Evolutionary conservation across 2,797 vertebrate genomes (phyloP).

Genomic region (Halcyon badia): DNA sequence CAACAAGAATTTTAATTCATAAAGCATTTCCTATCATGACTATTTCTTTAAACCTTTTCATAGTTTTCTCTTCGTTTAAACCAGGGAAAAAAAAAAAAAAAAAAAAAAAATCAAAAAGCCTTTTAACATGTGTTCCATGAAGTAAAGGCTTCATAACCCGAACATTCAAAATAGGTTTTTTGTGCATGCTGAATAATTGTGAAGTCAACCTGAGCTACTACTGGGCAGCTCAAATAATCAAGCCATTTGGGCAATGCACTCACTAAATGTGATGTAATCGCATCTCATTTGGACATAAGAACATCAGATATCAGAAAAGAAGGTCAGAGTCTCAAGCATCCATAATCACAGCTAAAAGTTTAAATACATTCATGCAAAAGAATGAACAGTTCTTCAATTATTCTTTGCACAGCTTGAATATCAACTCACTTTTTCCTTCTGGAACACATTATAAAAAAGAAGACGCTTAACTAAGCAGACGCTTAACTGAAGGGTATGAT

Average conservation of each 20-base stretch:
- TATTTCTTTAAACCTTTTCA: background rate
- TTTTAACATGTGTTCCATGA: background rate
- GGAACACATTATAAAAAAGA: background rate
- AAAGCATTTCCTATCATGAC: background rate
- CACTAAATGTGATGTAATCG: background rate
- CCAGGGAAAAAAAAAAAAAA: background rate
- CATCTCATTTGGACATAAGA: background rate
- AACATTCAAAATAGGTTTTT: background rate
- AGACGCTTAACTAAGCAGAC: background rate
- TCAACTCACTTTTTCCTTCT: background rate
- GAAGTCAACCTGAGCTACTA: background rate
- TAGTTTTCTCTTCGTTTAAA: background rate
- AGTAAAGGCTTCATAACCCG: background rate
- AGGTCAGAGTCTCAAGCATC: background rate
- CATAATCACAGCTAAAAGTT: background rate
- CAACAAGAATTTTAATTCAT: background rate
- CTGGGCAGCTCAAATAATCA: background rate
- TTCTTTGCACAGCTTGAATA: background rate
- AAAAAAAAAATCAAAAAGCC: too few relatives aligned
- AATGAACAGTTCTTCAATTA: background rate
- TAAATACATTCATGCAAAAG: background rate
- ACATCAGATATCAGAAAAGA: background rate
- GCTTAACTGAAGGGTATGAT: background rate
- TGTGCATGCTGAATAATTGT: background rate
- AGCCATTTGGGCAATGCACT: background rate